Base-by-base conservation (phyloP, 1,140 invertebrate species). In the Dendrolimus kikuchii region DNA sequence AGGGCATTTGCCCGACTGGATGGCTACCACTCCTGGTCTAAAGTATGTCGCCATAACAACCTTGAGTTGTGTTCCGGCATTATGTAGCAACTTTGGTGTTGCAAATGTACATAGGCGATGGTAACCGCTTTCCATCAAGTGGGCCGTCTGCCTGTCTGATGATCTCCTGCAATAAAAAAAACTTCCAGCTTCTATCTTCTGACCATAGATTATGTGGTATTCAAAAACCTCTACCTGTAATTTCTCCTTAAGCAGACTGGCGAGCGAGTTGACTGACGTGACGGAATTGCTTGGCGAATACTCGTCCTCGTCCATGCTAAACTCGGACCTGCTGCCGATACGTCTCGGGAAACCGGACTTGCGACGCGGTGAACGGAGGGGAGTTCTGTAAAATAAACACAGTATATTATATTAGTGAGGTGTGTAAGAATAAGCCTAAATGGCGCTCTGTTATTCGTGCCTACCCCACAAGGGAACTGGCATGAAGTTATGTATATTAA, bases 241-340 rank as follows among this genome's bases (percentile, higher is more conserved):
- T 88, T 95, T 95, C 70, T 95, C 94, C 61, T 92, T 92, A 2
- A 95, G 86, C 44, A 95, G 81, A 79, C 94, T 95, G 45, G 93
- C 93, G 45, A 95, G 90, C 2, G 94, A 95, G 72, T 95, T 95
- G 44, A 95, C 91, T 51, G 93, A 94, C 0, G 94, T 95, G 61
- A 95, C 92, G 5, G 94, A 95, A 55, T 92, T 93, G 48, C 89
- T 91, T 0, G 91, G 90, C 2, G 89, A 90, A 57, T 89, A 88
- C 36, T 88, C 89, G 40, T 88, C 86, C 7, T 87, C 85, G 64
- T 86, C 83, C 81, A 84, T 86, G 59, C 86, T 79, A 75, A 88
- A 80, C 62, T 83, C 81, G 6, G 79, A 85, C 10, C 77, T 71
- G 23, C 23, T 23, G 6, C 60, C 62, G 6, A 70, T 57, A 8